phyloP scores from a whole-genome alignment of 1,140 invertebrate genomes.

The Portunus trituberculatus region DNA sequence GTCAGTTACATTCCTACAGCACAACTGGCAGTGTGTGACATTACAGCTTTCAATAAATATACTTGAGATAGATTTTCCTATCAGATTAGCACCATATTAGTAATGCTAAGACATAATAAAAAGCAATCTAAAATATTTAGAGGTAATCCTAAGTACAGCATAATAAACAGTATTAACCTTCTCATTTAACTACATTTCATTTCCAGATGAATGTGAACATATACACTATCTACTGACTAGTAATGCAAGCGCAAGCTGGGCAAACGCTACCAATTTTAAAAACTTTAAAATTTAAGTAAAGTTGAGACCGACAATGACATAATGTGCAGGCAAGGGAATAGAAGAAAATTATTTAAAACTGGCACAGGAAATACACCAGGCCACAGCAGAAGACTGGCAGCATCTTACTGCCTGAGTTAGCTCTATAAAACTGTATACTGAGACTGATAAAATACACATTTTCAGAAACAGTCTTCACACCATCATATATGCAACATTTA shows the following conservation, averaged over 20 bases:
- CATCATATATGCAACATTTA: background rate
- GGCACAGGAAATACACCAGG: background rate
- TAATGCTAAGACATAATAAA: conserved; percentile 50
- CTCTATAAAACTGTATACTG: too few species aligned
- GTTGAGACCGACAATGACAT: conserved; percentile 35
- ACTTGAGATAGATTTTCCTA: background rate
- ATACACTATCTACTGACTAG: conserved; percentile 63
- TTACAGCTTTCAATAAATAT: conserved; percentile 63
- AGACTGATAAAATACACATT: background rate
- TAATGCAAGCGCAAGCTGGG: conserved; percentile 70
- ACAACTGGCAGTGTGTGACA: conserved; percentile 69
- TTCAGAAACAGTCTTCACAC: background rate
- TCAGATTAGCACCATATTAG: conserved; percentile 63
- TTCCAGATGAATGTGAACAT: conserved; percentile 29
- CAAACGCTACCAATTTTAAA: conserved; percentile 59
- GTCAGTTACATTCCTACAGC: conserved; percentile 29
- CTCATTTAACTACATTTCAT: background rate
- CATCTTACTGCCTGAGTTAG: background rate
- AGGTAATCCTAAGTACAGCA: conserved; percentile 13
- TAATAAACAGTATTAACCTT: conserved; percentile 33
- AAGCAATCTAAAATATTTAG: conserved; percentile 40
- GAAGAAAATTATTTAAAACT: background rate
- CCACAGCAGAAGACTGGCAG: background rate
- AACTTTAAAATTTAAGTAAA: conserved; percentile 23
- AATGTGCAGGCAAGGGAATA: background rate